Base-by-base conservation (phyloP, 2,113 vertebrate species). In the Macquaria australasica region DNA sequence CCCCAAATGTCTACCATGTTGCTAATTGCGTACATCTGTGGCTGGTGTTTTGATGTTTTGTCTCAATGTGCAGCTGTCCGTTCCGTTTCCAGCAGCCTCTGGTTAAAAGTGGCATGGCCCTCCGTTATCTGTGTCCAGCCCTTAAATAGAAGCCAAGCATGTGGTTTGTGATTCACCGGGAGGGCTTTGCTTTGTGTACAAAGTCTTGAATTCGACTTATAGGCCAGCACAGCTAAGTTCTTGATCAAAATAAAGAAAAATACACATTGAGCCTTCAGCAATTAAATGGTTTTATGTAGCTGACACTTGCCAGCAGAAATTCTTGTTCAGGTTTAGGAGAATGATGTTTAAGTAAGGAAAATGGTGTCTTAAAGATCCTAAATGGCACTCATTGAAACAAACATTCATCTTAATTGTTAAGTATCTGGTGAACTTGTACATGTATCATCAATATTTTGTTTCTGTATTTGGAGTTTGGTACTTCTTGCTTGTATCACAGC, bases 11-110 rank as follows among this genome's bases (percentile, higher is more conserved):
- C 92, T 93, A 89, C 93, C 93, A 92, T 92, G 91, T 93, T 94
- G 91, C 93, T 95, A 95, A 95, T 94, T 94, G 92, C 82, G 66
- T 82, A 83, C 94, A 94, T 95, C 91, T 95, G 94, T 83, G 87
- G 59, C 81, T 81, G 75, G 82, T 76, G 82, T 93, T 95, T 92
- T 94, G 89, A 94, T 89, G 92, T 92, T 92, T 87, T 63, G 83
- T 83, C 88, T 90, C 90, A 79, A 53, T 1, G 88, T 83, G 90
- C 94, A 94, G 92, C 92, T 94, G 93, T 93, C 87, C 88, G 18
- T 45, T 84, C 37, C 16, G 8, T 79, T 60, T 92, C 91, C 90
- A 91, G 87, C 80, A 63, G 89, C 91, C 90, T 83, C 85, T 63
- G 89, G 89, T 88, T 88, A 91, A 82, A 93, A 89, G 89, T 75